phyloP scores from a whole-genome alignment of 2,888 invertebrate genomes.

The Trichogramma evanescens region DNA sequence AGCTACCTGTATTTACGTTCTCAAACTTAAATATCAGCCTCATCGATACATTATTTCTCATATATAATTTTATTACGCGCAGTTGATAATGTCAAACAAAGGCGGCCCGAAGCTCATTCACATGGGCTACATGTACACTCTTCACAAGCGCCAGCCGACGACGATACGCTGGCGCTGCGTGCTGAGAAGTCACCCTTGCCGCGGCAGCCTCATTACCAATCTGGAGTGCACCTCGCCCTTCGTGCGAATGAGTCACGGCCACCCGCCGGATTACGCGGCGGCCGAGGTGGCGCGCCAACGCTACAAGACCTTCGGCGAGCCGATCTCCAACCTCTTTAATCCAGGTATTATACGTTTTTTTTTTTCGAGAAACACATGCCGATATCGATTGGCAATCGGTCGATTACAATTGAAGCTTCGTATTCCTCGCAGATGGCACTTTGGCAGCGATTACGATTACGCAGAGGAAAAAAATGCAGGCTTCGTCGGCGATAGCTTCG shows the following conservation, averaged over 20 bases:
- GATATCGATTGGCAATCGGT: no score
- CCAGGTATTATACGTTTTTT: slow-evolving; percentile 19
- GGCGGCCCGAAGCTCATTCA: slow-evolving; percentile 50
- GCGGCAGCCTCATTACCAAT: slow-evolving; percentile 46
- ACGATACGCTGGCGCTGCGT: slow-evolving; percentile 50
- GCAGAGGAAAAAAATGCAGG: no score
- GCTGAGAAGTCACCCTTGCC: slow-evolving; percentile 45
- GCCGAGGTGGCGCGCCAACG: slow-evolving; percentile 44
- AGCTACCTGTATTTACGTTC: no score
- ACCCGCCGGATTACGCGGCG: slow-evolving; percentile 46
- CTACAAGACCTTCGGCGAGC: slow-evolving; percentile 33
- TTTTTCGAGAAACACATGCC: no score
- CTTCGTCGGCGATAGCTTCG: no score
- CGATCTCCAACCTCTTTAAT: slow-evolving; percentile 18
- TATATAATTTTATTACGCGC: slow-evolving; percentile 15
- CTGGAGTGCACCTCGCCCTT: slow-evolving; percentile 41
- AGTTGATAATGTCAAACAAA: slow-evolving; percentile 48
- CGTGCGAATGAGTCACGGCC: slow-evolving; percentile 48
- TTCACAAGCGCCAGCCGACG: slow-evolving; percentile 47
- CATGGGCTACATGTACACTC: slow-evolving; percentile 49
- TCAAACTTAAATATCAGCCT: no score
- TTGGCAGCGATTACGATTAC: no score
- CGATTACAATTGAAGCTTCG: no score
- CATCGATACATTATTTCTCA: neutral
- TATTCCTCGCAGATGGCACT: no score